These are phyloP conservation scores for Tylochromis polylepis DNA, from an alignment of 2,113 vertebrate species.

Conservation along the genomic window DNA sequence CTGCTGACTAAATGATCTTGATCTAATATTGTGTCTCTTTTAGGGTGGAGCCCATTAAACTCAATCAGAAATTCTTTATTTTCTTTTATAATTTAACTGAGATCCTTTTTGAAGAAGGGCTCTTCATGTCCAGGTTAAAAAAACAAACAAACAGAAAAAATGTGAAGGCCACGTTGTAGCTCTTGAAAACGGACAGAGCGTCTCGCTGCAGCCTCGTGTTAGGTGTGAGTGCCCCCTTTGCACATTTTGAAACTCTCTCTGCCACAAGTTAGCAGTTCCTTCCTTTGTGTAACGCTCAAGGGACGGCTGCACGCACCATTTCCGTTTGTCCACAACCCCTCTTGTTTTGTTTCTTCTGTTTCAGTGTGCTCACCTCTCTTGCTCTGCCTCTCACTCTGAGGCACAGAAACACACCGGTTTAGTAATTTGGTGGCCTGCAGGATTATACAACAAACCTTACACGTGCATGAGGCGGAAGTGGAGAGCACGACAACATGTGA, in stretches of 20 bases:
- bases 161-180: neutral
- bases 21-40: neutral
- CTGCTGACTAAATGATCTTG: neutral
- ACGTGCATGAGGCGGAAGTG: neutral
- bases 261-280: conserved; percentile 70
- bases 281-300: conserved; percentile 71
- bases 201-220: neutral
- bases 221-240: neutral
- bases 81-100: neutral
- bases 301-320: conserved; percentile 38
- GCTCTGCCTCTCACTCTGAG: neutral
- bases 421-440: neutral
- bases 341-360: conserved; percentile 12
- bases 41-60: neutral
- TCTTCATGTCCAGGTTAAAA: neutral
- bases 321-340: conserved; percentile 59
- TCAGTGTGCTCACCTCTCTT: neutral
- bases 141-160: neutral
- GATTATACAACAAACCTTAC: conserved; percentile 20
- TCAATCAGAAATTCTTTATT: neutral
- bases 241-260: conserved; percentile 48
- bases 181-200: neutral
- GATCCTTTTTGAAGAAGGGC: neutral
- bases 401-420: neutral
- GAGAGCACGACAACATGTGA: neutral